Evolutionary conservation across 2,888 invertebrate genomes (phyloP).

Genomic region (Scaptodrosophila latifasciaeformis): DNA sequence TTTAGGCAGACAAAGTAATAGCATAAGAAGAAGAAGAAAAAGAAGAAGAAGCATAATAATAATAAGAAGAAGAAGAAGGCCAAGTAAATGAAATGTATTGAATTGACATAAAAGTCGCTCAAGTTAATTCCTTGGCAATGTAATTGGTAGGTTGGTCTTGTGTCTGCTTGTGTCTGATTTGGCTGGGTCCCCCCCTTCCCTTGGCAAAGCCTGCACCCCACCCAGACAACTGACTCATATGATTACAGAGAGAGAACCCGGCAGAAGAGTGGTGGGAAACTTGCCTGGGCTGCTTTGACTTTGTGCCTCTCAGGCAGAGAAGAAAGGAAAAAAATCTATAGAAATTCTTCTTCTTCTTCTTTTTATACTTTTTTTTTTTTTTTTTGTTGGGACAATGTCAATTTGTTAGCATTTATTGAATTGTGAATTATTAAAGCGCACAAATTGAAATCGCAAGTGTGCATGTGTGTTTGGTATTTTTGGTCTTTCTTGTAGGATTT

Average conservation of each 20-base stretch:
- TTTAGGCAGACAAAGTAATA: slow-evolving; percentile 10
- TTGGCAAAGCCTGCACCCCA: background rate
- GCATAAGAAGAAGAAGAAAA: slow-evolving; percentile 10
- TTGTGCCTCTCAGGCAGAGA: background rate
- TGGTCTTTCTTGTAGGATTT: no score
- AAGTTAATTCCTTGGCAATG: slow-evolving; percentile 62
- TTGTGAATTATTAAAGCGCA: slow-evolving; percentile 70
- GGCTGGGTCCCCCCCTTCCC: background rate
- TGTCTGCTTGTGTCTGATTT: no score
- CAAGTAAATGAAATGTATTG: slow-evolving; percentile 66
- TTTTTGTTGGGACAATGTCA: slow-evolving; percentile 61
- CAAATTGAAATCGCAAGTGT: slow-evolving; percentile 64
- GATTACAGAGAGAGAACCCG: slow-evolving; percentile 40
- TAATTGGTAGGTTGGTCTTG: slow-evolving; percentile 51
- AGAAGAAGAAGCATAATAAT: slow-evolving; percentile 47
- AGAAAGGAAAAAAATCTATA: slow-evolving; percentile 43
- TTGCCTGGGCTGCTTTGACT: no score
- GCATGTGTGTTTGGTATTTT: background rate
- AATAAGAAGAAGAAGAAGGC: slow-evolving; percentile 12
- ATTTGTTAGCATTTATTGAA: slow-evolving; percentile 71
- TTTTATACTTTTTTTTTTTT: background rate
- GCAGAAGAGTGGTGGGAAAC: no score
- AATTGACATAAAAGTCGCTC: slow-evolving; percentile 69
- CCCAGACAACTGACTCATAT: slow-evolving; percentile 31
- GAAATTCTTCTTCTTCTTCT: slow-evolving; percentile 43